Base-by-base conservation (phyloP, 2,113 vertebrate species). In the Leptocoma aspasia region DNA sequence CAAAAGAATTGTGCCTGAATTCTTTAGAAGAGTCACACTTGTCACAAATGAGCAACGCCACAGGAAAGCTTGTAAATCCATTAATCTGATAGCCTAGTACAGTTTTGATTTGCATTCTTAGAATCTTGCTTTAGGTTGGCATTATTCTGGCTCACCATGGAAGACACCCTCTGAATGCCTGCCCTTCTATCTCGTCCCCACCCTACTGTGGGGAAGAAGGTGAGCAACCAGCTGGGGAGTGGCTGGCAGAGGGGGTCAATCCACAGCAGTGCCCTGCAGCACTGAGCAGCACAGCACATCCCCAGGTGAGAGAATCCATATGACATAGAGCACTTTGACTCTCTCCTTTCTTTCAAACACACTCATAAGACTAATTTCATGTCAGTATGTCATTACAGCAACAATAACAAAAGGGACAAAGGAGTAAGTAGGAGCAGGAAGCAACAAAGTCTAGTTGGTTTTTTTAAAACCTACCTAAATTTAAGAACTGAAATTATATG, bases 151-250 rank as follows among this genome's bases (percentile, higher is more conserved):
- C 68, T 77, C 4, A 6, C 15, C 22, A 26, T 17, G 45, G 45
- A 61, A 83, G 64, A 68, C 4, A 42, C 2, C 20, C 26, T 56
- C 11, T 37, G 15, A 71, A 78, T 0, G 3, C 33, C 26, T 23
- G 23, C 18, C 14, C 17, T 81, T 42, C 39, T 20, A 39, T 76
- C 35, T 31, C 41, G 23, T 49, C 9, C 18, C 24, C 8, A 24
- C 6, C 9, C 18, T 3, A 1, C 71, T 30, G 28, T 0, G 4
- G 15, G 27, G 28, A n/a, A n/a, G 18, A 1, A 6, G 66, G 21
- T 0, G 3, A 73, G 59, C 2, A 9, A 50, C 9, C 8, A 12
- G 13, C 10, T 1, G 0, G 15, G 22, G n/a, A 3, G 44, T 18
- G 12, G 37, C 33, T 44, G 30, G 7, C 19, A 59, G 24, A 39